Base-by-base conservation (phyloP, 2,888 invertebrate species). In the Thymelicus acteon region DNA sequence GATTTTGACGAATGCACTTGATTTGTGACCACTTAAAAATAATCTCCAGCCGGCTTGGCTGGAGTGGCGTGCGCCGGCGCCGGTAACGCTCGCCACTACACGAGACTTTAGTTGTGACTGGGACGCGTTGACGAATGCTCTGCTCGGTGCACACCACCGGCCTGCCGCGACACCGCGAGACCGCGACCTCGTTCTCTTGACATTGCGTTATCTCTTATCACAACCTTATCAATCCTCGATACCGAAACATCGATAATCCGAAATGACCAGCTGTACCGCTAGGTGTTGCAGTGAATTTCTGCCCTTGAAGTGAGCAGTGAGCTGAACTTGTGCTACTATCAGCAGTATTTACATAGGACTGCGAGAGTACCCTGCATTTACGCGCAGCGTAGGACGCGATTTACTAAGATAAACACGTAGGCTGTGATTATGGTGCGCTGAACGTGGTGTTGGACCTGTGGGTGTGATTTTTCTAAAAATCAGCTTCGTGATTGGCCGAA, bases 361-460 rank as follows among this genome's bases (percentile, higher is more conserved):
- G 81, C 80, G 81, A 82, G 79, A 83, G 81, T 82, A 84, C 80
- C 64, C 73, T 82, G 84, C 82, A 83, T 83, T 83, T 87, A 78
- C 78, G 79, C 80, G 74, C 76, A 78, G 82, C 52, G 71, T 65
- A 65, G 71, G 71, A 54, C 52, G 71, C 79, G 85, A 80, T 85
- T 87, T 83, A 84, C 82, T 79, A 78, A 75, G 75, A 80, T 84
- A 66, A 19, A 72, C 72, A 87, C 84, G 93, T 93, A 84, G 93
- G 93, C 78, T 84, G 89, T 87, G 88, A 89, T 92, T 93, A 93
- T 93, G 93, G 93, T 86, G 87, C 83, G 91, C 79, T 84, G 85
- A 87, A 83, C 83, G 83, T 82, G 84, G 80, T 85, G 87, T 87
- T 76, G 89, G 81, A 81, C 79, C 80, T 80, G 92, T 92, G 92